Evolutionary conservation across 2,797 vertebrate genomes (phyloP), one percentile per base, ranked within the genome.

Genomic region (Sebastes kiyomatsui): DNA sequence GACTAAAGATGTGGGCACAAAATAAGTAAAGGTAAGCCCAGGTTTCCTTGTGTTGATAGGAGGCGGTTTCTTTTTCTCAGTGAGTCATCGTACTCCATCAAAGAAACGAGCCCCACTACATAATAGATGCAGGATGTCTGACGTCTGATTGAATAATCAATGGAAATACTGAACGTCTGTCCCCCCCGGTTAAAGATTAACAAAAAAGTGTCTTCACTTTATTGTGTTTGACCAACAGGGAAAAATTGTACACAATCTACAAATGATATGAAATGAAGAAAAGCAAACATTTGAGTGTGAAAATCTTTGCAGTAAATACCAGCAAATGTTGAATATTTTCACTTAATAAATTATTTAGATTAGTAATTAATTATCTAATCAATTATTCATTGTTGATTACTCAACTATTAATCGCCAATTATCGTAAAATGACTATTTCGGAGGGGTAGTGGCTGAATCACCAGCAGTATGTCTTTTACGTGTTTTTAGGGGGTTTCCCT

Each of bases 31-130:
- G 52, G 27, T 38, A 75, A 67, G 7, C 22, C 25, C 30, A 61
- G 58, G 77, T 55, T 52, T n/a, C 5, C 28, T 68, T 75, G 9
- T 28, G n/a, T 28, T 60, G 52, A 62, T 27, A 42, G 9, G 16
- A 67, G 27, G 6, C 42, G 23, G 28, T 55, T 76, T 64, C 28
- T 61, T n/a, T 59, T 20, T 46, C 38, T 67, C 70, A 6, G 61
- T 77, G 72, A 82, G 59, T 87, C 81, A 87, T 18, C 13, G 56
- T 20, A n/a, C 56, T 68, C 25, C 59, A 16, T 60, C 18, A 64
- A 33, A 20, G n/a, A 33, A 46, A 27, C 30, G 11, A 72, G 38
- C 23, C 5, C 42, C 5, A 20, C 27, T 71, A 20, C 6, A 23
- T 35, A 25, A 11, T 1, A 61, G 60, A 82, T 55, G 20, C 55